Base-by-base conservation (phyloP, 1,140 invertebrate species). In the Linepithema humile region DNA sequence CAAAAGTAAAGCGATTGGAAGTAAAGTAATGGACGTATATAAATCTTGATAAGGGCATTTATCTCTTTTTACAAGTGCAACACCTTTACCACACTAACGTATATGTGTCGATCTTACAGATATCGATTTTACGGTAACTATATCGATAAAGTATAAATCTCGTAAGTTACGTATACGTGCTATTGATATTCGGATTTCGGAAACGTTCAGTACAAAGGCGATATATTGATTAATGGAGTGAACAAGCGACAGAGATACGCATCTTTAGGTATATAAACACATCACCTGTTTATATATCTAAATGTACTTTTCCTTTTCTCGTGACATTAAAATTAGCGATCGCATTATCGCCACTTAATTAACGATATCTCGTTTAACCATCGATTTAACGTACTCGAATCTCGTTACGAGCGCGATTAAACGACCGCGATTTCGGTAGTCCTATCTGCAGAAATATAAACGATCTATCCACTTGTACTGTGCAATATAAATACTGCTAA, bases 401-500 rank as follows among this genome's bases (percentile, higher is more conserved):
- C 26, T 15, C 62, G 38, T n/a, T 15, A 75, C 12, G 60, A 40
- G 35, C 23, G 23, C 23, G n/a, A 43, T 43, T 32, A 9, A 75
- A 40, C 23, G n/a, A 38, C 9, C 32, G 23, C 59, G 73, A 64
- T 64, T 70, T 26, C 29, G 50, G n/a, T 9, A 69, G 26, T 80
- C 26, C 65, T 57, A 69, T 67, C 35, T 72, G 60, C 85, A 75
- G 73, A 88, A 88, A 88, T 88, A 88, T 75, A 88, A 69, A 78
- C 3, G 29, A 75, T 45, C 74, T 86, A 86, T 57, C 57, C 12
- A 64, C 48, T 83, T 74, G 77, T 59, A 86, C 26, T 57, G 85
- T 77, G 59, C 85, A 82, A 82, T 85, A 85, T 64, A 87, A 87
- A 82, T 88, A 88, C 65, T 83, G 86, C 75, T 83, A 88, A 74